Percentiles rank a stretch among this genome's conserved stretches.
Evolutionary conservation across 1,140 invertebrate genomes (phyloP).

Genomic region (Fopius arisanus): DNA sequence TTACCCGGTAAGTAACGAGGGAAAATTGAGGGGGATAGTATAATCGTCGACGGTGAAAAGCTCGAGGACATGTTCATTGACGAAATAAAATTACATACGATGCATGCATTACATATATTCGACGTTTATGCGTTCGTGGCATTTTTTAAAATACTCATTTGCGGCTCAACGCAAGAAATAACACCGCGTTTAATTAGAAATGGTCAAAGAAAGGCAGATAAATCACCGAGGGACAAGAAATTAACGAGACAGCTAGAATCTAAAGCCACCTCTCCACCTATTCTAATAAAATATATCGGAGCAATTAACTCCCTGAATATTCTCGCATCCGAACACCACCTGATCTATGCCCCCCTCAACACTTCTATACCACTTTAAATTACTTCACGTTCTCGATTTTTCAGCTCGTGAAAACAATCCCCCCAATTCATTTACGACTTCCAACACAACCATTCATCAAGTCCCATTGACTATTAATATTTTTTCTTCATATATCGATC

Average conservation of each 20-base stretch:
- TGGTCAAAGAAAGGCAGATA: constrained; percentile 42
- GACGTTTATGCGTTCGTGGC: no score
- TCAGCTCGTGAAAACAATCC: constrained; percentile 51
- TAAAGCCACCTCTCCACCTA: constrained; percentile 42
- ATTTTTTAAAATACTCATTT: background rate
- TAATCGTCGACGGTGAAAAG: background rate
- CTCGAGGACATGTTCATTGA: background rate
- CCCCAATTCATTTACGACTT: no score
- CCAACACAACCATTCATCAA: no score
- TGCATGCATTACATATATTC: no score
- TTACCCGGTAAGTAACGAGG: constrained; percentile 54
- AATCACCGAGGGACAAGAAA: constrained; percentile 53
- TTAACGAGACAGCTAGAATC: constrained; percentile 57
- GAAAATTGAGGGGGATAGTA: constrained; percentile 36
- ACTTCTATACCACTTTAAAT: constrained; percentile 50
- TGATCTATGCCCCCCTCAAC: constrained; percentile 53
- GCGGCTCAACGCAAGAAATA: constrained; percentile 40
- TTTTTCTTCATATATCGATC: no score
- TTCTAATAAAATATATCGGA: constrained; percentile 63
- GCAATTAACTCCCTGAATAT: constrained; percentile 66
- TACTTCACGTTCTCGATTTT: constrained; percentile 63
- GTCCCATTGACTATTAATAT: no score
- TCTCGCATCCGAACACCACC: constrained; percentile 54
- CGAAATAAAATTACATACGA: no score
- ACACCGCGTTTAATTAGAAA: constrained; percentile 21